phyloP scores from a whole-genome alignment of 2,113 vertebrate genomes.

The Pampusana beccarii region DNA sequence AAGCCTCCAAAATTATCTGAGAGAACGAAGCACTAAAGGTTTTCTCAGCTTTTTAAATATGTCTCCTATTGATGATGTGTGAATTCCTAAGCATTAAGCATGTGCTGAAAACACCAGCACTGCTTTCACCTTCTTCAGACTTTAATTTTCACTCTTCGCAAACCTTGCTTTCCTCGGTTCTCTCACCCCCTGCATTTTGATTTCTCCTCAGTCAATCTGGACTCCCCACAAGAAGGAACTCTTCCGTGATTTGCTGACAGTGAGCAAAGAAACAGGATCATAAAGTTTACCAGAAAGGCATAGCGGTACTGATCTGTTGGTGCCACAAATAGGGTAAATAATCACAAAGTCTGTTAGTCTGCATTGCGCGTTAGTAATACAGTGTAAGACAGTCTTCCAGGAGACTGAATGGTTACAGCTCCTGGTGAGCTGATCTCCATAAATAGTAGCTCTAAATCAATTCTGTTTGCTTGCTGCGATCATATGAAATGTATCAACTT shows the following conservation, averaged over 20 bases:
- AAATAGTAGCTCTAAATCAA: conserved; percentile 61
- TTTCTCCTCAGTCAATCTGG: neutral
- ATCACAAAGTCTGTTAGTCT: neutral
- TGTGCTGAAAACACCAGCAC: neutral
- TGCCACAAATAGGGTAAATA: neutral
- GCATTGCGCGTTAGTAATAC: neutral
- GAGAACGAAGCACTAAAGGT: neutral
- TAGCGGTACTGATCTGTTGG: neutral
- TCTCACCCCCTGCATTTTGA: neutral
- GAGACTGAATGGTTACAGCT: conserved; percentile 8
- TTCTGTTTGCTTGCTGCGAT: conserved; percentile 46
- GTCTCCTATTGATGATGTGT: neutral
- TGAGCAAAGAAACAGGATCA: neutral
- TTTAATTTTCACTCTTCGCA: neutral
- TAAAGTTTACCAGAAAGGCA: neutral
- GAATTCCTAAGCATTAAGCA: neutral
- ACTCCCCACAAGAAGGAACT: neutral
- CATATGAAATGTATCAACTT: conserved; percentile 40
- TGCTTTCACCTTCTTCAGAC: neutral
- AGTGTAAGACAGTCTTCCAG: neutral
- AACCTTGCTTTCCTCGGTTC: neutral
- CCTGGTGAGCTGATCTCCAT: conserved; percentile 5
- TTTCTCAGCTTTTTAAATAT: neutral
- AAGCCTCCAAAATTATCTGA: neutral
- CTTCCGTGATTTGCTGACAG: neutral